A percentile compares a stretch with the other conserved stretches of the same genome.
Conservation (phyloP, 1,140 invertebrate species). For the Drosophila elegans region DNA sequence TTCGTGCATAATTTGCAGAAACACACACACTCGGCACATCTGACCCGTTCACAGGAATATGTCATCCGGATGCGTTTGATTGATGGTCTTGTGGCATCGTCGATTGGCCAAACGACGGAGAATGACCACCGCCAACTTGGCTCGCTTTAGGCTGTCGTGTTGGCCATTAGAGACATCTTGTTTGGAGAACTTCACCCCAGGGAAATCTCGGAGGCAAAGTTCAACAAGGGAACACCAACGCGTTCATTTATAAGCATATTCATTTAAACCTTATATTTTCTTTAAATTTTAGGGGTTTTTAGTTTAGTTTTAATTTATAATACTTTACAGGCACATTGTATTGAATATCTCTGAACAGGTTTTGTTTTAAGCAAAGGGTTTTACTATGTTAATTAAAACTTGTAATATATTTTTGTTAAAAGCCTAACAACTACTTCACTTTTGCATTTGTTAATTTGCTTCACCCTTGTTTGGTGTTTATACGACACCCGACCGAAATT, state of each 20-base stretch:
- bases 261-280: neutral
- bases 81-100: conserved; percentile 19
- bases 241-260: conserved; percentile 45
- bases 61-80: conserved; percentile 47
- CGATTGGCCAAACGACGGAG: conserved; percentile 26
- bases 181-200: conserved; percentile 13
- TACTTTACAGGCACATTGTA: too few species aligned
- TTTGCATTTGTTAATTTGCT: neutral
- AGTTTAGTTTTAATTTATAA: too few species aligned
- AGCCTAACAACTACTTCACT: too few species aligned
- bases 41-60: conserved; percentile 35
- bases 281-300: too few species aligned
- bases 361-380: too few species aligned
- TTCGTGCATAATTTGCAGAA: conserved; percentile 51
- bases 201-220: neutral
- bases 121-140: neutral
- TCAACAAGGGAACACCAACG: conserved; percentile 7
- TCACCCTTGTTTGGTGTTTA: neutral
- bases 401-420: too few species aligned
- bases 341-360: too few species aligned
- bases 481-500: neutral
- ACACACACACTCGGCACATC: conserved; percentile 3
- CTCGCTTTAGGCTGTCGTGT: conserved; percentile 13
- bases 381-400: too few species aligned
- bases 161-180: conserved; percentile 44